A percentile compares a stretch with the other conserved stretches of the same genome.
These are phyloP conservation scores for Escarpia spicata DNA, from an alignment of 2,888 invertebrate species.

Conservation along the genomic window DNA sequence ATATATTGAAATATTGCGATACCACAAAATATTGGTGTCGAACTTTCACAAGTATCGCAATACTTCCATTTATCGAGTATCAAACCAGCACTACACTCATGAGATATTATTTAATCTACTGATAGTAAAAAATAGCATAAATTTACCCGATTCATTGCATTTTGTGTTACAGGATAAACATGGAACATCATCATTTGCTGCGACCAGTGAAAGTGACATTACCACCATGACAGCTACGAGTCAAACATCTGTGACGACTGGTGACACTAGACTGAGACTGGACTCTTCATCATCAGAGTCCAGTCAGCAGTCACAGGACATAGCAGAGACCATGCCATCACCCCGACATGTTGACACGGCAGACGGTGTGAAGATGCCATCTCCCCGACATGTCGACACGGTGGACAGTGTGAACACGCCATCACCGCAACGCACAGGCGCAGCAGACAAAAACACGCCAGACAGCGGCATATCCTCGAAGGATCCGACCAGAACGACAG, in stretches of 20 bases:
- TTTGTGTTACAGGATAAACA: background rate
- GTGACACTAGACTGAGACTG: background rate
- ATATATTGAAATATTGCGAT: too few species aligned
- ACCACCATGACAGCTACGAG: background rate
- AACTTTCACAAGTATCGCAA: too few species aligned
- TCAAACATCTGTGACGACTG: background rate
- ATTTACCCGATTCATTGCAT: background rate
- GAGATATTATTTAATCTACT: too few species aligned
- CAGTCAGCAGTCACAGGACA: background rate
- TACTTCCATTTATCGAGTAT: too few species aligned
- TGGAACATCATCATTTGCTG: background rate
- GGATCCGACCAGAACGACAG: background rate
- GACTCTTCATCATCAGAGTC: background rate
- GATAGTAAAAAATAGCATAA: background rate
- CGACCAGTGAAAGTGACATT: background rate
- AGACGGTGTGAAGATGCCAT: background rate
- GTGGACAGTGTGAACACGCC: background rate
- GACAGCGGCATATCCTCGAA: slow-evolving; percentile 35
- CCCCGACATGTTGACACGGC: background rate
- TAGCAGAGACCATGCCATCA: background rate
- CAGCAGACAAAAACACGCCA: slow-evolving; percentile 27
- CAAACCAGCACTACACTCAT: too few species aligned
- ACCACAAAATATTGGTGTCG: too few species aligned
- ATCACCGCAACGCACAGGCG: background rate
- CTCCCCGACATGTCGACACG: background rate